Conservation (phyloP, 2,888 invertebrate species). For the Troilus luridus region DNA sequence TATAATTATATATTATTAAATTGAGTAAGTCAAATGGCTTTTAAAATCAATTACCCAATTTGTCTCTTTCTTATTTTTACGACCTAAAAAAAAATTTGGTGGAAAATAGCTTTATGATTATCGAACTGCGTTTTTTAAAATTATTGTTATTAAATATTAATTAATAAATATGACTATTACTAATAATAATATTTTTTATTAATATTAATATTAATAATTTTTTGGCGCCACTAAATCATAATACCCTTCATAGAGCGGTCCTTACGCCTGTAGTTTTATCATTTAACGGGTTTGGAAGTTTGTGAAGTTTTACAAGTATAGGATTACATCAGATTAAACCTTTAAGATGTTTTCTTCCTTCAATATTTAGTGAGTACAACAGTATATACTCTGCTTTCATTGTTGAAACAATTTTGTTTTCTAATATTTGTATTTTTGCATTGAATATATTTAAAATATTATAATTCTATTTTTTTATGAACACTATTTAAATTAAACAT, state of each 20-base stretch:
- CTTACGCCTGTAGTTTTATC: neutral
- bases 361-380: neutral
- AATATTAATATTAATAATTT: too few relatives aligned
- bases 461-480: neutral
- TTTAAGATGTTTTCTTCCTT: neutral
- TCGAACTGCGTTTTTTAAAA: neutral
- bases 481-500: too few relatives aligned
- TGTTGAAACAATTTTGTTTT: neutral
- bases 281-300: neutral
- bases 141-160: neutral
- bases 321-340: neutral
- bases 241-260: neutral
- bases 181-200: too few relatives aligned
- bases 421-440: neutral
- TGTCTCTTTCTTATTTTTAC: neutral
- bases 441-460: neutral
- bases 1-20: neutral
- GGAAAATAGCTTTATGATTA: neutral
- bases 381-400: neutral
- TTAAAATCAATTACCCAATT: neutral
- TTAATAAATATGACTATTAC: neutral
- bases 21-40: neutral
- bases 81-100: too few relatives aligned
- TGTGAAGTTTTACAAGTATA: neutral
- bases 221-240: neutral